Evolutionary conservation across 2,113 vertebrate species (phyloP).

Genomic region (Semnornis frantzii): DNA sequence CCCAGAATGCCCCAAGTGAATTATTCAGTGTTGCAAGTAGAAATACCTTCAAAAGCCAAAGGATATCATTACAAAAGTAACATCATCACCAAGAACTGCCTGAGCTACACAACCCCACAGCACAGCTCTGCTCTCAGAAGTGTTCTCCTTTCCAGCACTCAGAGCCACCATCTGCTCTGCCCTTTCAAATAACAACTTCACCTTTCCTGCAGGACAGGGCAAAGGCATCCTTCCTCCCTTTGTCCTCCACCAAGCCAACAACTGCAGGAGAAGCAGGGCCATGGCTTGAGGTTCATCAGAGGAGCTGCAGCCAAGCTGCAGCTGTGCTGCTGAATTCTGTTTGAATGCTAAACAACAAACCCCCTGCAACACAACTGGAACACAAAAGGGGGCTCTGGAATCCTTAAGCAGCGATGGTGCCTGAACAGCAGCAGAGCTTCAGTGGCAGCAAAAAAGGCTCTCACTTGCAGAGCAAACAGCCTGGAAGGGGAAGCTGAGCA

Average conservation of each 20-base stretch:
- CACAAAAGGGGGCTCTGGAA: neutral
- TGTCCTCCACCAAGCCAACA: neutral
- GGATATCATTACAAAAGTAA: neutral
- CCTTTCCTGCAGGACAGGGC: neutral
- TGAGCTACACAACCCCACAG: neutral
- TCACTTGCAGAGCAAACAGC: neutral
- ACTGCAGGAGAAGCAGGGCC: neutral
- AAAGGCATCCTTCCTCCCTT: neutral
- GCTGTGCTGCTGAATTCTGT: neutral
- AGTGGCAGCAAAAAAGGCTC: neutral
- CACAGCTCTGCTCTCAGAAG: neutral
- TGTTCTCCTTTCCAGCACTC: neutral
- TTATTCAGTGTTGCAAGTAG: neutral
- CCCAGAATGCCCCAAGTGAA: neutral
- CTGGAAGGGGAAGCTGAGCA: neutral
- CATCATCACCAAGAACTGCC: neutral
- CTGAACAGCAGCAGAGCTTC: neutral
- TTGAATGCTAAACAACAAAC: constrained; percentile 28
- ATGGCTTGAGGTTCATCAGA: neutral
- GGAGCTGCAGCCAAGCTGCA: neutral
- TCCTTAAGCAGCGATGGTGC: neutral
- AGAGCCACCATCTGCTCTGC: neutral
- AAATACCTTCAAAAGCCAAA: neutral
- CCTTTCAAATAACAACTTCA: neutral
- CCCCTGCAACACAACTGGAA: neutral